These are phyloP conservation scores for Agonopterix arenella DNA, from an alignment of 2,888 invertebrate species.

Conservation along the genomic window DNA sequence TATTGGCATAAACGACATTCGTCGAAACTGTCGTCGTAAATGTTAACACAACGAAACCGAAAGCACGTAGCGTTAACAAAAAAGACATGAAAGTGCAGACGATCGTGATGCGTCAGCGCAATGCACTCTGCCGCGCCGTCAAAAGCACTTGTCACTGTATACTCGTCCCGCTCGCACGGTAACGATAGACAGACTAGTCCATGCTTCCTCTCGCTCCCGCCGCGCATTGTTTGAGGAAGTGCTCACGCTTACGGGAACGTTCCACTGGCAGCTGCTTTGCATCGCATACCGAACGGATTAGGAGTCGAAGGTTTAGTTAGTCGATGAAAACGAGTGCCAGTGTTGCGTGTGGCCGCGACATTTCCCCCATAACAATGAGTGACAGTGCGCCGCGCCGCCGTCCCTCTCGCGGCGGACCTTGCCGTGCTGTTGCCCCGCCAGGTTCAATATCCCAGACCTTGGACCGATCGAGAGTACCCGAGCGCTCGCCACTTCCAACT, in stretches of 20 bases:
- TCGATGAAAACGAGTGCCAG: slow-evolving; percentile 33
- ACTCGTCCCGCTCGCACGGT: slow-evolving; percentile 22
- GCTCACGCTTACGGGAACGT: slow-evolving; percentile 50
- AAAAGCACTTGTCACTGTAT: slow-evolving; percentile 46
- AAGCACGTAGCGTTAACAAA: slow-evolving; percentile 48
- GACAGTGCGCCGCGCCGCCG: slow-evolving; percentile 65
- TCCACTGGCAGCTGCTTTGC: slow-evolving; percentile 42
- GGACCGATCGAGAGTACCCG: slow-evolving; percentile 51
- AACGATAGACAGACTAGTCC: not conserved
- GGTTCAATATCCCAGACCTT: slow-evolving; percentile 76
- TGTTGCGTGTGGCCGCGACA: slow-evolving; percentile 63
- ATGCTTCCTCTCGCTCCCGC: slow-evolving; percentile 23
- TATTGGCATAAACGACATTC: slow-evolving; percentile 51
- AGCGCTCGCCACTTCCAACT: slow-evolving; percentile 46
- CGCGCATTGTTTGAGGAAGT: slow-evolving; percentile 59
- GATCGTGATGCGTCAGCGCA: slow-evolving; percentile 69
- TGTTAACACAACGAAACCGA: slow-evolving; percentile 52
- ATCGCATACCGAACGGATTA: slow-evolving; percentile 57
- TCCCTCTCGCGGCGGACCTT: slow-evolving; percentile 65
- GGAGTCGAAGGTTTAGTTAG: slow-evolving; percentile 46
- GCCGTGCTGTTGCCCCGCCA: slow-evolving; percentile 64
- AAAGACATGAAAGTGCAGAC: slow-evolving; percentile 53
- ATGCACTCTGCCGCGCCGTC: slow-evolving; percentile 53
- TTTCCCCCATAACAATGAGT: slow-evolving; percentile 71
- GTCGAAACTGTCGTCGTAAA: slow-evolving; percentile 30